These are phyloP conservation scores for Nothoprocta pentlandii DNA, from an alignment of 2,113 vertebrate genomes.

Conservation along the genomic window DNA sequence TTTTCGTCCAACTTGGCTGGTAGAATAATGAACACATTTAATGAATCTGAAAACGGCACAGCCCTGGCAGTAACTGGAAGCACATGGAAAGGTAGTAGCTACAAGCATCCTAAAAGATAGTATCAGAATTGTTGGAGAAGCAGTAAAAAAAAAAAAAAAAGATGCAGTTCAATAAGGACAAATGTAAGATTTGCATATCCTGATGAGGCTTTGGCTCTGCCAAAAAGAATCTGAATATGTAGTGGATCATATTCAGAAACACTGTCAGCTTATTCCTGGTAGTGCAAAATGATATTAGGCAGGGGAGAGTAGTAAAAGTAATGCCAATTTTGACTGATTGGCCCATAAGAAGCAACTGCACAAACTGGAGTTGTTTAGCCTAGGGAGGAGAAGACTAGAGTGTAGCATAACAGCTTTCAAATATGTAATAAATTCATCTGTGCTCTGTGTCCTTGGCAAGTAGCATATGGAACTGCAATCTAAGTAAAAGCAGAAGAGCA, in stretches of 20 bases:
- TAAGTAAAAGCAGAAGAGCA: background rate
- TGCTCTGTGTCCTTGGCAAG: background rate
- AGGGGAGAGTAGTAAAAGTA: background rate
- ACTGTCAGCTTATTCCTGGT: background rate
- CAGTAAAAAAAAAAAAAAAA: constrained; percentile 27
- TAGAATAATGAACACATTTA: background rate
- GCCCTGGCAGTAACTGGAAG: background rate
- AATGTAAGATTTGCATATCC: background rate
- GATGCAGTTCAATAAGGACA: constrained; percentile 10
- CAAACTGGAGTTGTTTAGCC: background rate
- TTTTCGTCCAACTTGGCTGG: constrained; percentile 5
- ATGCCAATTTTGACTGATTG: background rate
- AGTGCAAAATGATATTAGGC: background rate
- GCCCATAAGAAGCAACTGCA: background rate
- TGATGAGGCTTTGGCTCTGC: background rate
- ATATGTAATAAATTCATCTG: accelerated
- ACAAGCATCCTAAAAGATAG: background rate
- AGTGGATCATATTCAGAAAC: background rate
- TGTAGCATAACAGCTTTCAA: background rate
- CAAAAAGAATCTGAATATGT: constrained; percentile 2
- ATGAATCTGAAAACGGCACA: background rate
- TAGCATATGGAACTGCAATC: background rate
- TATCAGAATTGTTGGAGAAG: constrained; percentile 11
- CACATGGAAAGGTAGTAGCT: background rate
- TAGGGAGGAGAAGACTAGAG: background rate